phyloP scores from a whole-genome alignment of 1,140 invertebrate species.

The Cyclargus thomasi region DNA sequence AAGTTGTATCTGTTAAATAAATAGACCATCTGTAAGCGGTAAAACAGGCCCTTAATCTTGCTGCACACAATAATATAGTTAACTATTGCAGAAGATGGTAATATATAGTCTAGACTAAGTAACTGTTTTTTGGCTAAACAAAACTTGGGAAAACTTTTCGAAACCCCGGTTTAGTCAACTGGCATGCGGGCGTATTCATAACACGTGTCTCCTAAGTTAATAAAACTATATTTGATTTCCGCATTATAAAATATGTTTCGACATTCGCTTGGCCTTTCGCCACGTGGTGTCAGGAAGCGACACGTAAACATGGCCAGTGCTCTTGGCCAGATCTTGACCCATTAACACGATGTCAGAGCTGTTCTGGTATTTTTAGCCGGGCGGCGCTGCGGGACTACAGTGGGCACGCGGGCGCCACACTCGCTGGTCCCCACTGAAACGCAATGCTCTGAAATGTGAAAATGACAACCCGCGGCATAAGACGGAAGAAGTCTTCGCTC shows the following conservation, averaged over 20 bases:
- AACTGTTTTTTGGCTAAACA: slow-evolving; percentile 3
- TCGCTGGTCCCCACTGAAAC: background rate
- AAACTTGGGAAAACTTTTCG: no score
- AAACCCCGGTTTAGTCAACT: no score
- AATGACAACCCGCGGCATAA: slow-evolving; percentile 83
- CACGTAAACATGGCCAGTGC: slow-evolving; percentile 66
- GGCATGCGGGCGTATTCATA: background rate
- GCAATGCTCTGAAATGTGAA: slow-evolving; percentile 24
- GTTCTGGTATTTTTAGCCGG: slow-evolving; percentile 20
- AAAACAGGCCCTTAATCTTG: no score
- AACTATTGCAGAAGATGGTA: no score
- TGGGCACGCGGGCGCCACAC: background rate
- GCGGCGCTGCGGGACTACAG: slow-evolving; percentile 7
- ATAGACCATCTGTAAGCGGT: no score
- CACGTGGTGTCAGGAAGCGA: slow-evolving; percentile 52
- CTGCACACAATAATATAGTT: no score
- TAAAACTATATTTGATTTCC: background rate
- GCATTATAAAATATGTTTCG: background rate
- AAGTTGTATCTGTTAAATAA: no score
- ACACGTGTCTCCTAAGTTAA: background rate
- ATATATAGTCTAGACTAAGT: no score
- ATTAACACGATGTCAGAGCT: slow-evolving; percentile 59
- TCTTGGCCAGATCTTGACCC: slow-evolving; percentile 74
- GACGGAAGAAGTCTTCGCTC: slow-evolving; percentile 91
- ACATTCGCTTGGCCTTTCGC: slow-evolving; percentile 39